Conservation (phyloP, 53 echinoderm and acorn worm species). For the Apostichopus leukothele region DNA sequence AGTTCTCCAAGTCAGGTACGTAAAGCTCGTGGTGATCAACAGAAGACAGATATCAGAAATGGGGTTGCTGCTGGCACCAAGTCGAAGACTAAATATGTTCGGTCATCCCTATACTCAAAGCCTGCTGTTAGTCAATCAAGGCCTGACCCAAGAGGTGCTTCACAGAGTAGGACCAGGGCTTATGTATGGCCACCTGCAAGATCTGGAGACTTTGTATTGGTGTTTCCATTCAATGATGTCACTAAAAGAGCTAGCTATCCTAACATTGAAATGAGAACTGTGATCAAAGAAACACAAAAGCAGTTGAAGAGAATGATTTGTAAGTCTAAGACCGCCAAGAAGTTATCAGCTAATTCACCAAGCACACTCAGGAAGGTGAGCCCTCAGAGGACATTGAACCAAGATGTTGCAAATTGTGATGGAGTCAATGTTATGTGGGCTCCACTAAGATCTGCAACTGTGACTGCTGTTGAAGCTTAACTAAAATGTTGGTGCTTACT, state of each 20-base stretch:
- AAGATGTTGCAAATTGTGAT: slow-evolving; percentile 18
- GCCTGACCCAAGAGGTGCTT: background rate
- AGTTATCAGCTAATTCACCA: slow-evolving; percentile 20
- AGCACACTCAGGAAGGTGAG: background rate
- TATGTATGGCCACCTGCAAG: slow-evolving; percentile 34
- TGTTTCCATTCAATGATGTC: slow-evolving; percentile 73
- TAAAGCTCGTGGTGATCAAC: background rate
- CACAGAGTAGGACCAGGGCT: background rate
- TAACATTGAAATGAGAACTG: slow-evolving; percentile 60
- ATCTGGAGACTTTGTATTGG: slow-evolving; percentile 70
- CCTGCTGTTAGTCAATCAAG: background rate
- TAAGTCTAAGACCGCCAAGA: slow-evolving; percentile 54
- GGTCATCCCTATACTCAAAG: slow-evolving; percentile 14
- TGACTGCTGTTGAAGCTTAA: slow-evolving; percentile 36
- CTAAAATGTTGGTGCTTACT: no score
- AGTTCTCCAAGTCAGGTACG: background rate
- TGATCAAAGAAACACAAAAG: slow-evolving; percentile 73
- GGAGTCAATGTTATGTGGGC: slow-evolving; percentile 49
- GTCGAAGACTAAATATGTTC: background rate
- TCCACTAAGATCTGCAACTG: slow-evolving; percentile 41
- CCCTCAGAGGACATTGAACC: background rate
- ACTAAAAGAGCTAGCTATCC: slow-evolving; percentile 67
- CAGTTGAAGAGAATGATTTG: slow-evolving; percentile 62
- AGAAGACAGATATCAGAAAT: background rate
- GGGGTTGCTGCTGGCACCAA: background rate